phyloP scores from a whole-genome alignment of 1,140 invertebrate species.

The Ips typographus region DNA sequence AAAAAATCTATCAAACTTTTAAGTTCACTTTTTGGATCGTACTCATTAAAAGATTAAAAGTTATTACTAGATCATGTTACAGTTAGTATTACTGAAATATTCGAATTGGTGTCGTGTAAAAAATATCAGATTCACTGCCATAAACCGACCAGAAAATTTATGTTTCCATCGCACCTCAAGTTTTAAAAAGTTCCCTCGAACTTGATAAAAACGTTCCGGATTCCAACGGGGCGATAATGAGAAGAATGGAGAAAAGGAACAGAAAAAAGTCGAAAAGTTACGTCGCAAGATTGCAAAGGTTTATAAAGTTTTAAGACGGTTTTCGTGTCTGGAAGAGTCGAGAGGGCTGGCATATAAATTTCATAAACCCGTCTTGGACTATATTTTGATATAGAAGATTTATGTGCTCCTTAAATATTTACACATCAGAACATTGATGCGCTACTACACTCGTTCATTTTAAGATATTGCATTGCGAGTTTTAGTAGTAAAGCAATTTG shows the following conservation, averaged over 20 bases:
- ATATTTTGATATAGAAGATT: conserved; percentile 10
- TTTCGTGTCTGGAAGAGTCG: conserved; percentile 12
- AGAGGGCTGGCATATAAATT: conserved; percentile 13
- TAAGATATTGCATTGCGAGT: too few relatives aligned
- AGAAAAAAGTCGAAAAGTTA: conserved; percentile 17
- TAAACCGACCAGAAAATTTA: too few relatives aligned
- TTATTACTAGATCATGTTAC: too few relatives aligned
- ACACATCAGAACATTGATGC: too few relatives aligned
- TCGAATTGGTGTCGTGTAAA: too few relatives aligned
- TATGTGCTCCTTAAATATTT: neutral
- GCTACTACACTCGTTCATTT: too few relatives aligned
- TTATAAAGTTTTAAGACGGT: conserved; percentile 22
- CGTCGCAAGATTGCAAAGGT: conserved; percentile 6
- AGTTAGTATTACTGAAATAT: too few relatives aligned
- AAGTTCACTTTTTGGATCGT: too few relatives aligned
- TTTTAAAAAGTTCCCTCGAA: conserved; percentile 7
- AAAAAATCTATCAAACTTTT: too few relatives aligned
- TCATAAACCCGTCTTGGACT: conserved; percentile 11
- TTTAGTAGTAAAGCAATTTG: too few relatives aligned
- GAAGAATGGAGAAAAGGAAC: conserved; percentile 4
- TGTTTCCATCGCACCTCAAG: neutral
- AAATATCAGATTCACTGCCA: too few relatives aligned
- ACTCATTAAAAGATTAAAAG: too few relatives aligned
- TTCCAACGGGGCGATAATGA: conserved; percentile 16
- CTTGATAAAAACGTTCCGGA: conserved; percentile 6